These are phyloP conservation scores for Cancer borealis DNA, from an alignment of 2,888 invertebrate species.

Conservation along the genomic window DNA sequence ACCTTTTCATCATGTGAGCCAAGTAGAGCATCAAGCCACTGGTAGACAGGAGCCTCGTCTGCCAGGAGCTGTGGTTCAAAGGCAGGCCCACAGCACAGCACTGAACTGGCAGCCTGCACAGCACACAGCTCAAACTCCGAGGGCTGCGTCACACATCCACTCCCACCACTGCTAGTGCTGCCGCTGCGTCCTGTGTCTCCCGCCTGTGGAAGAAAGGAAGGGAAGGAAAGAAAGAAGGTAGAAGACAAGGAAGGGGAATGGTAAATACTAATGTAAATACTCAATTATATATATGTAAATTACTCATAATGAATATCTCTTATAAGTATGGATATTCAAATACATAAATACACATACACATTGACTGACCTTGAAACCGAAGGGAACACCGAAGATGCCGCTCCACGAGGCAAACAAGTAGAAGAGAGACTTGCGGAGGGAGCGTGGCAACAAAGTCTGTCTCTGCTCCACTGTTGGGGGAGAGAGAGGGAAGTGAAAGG, in stretches of 20 bases:
- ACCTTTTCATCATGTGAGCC: constrained; percentile 87
- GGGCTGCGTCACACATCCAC: constrained; percentile 74
- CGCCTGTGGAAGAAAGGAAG: constrained; percentile 25
- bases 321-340: too few species aligned
- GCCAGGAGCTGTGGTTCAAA: constrained; percentile 91
- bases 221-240: neutral
- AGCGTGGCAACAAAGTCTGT: constrained; percentile 90
- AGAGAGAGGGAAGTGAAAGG: neutral
- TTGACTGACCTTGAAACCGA: constrained; percentile 77
- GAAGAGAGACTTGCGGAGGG: constrained; percentile 90
- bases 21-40: constrained; percentile 95
- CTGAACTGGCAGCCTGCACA: constrained; percentile 94
- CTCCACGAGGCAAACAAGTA: constrained; percentile 96
- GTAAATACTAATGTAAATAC: neutral
- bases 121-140: constrained; percentile 82
- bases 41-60: constrained; percentile 92
- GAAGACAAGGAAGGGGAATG: neutral
- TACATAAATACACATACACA: neutral
- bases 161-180: neutral
- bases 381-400: constrained; percentile 89
- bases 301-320: too few species aligned
- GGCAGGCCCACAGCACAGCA: constrained; percentile 96
- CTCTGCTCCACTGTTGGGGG: constrained; percentile 89
- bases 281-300: neutral
- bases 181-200: constrained; percentile 62